These are phyloP conservation scores for Eumeta japonica DNA, from an alignment of 1,140 invertebrate genomes.

Conservation along the genomic window DNA sequence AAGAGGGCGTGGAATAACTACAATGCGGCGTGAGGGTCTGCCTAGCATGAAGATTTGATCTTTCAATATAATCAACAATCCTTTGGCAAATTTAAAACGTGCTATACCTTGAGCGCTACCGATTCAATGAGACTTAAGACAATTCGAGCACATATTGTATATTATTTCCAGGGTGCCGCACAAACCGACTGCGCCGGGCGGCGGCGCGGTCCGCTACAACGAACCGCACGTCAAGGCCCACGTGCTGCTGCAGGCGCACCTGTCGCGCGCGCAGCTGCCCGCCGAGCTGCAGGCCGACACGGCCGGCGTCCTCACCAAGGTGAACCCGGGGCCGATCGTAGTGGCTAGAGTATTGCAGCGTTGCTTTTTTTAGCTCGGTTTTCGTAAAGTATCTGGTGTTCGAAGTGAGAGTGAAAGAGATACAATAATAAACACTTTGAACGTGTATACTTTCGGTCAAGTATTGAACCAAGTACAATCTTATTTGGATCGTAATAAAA, in stretches of 20 bases:
- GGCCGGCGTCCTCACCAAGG: conserved; percentile 83
- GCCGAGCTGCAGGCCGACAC: conserved; percentile 97
- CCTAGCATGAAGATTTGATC: too few relatives aligned
- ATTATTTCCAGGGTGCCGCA: conserved; percentile 36
- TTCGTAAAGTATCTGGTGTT: background rate
- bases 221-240: conserved; percentile 98
- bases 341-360: background rate
- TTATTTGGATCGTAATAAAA: too few relatives aligned
- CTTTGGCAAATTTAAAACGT: too few relatives aligned
- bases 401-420: too few relatives aligned
- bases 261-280: conserved; percentile 89
- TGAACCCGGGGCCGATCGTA: too few relatives aligned
- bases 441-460: too few relatives aligned
- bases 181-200: conserved; percentile 32
- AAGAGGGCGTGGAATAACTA: too few relatives aligned
- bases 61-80: too few relatives aligned
- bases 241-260: conserved; percentile 91
- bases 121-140: background rate
- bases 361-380: conserved; percentile 1
- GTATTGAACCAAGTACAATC: too few relatives aligned
- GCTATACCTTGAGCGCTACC: too few relatives aligned
- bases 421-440: too few relatives aligned
- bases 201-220: conserved; percentile 71
- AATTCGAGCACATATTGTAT: background rate
- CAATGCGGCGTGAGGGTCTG: too few relatives aligned